phyloP scores from a whole-genome alignment of 2,113 vertebrate genomes.

The Anoura caudifer region DNA sequence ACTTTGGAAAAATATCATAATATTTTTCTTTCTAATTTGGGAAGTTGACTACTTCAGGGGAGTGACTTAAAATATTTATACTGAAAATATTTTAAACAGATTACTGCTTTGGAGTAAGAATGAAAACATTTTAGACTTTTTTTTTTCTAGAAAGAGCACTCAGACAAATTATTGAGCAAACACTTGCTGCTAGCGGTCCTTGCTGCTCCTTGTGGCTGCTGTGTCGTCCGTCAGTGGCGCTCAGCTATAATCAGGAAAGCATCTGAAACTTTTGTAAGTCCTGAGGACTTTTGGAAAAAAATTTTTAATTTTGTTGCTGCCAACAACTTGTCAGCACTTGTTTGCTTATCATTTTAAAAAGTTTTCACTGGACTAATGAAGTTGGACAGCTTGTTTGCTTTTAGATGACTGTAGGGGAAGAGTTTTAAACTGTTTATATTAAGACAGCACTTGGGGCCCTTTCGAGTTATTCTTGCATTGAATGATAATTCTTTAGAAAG shows the following conservation, averaged over 20 bases:
- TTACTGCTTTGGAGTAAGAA: not conserved
- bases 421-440: not conserved
- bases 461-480: not conserved
- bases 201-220: not conserved
- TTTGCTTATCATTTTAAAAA: not conserved
- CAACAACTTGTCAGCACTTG: not conserved
- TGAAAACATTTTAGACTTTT: not conserved
- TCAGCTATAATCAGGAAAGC: not conserved
- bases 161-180: not conserved
- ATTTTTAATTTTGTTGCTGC: not conserved
- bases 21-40: not conserved
- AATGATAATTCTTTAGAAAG: not conserved
- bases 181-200: not conserved
- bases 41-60: not conserved
- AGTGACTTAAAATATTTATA: not conserved
- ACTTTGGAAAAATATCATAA: not conserved
- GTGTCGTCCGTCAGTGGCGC: rapidly evolving
- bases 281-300: not conserved
- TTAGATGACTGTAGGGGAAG: not conserved
- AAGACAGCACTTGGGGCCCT: not conserved
- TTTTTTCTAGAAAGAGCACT: not conserved
- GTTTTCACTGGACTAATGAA: not conserved
- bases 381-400: not conserved
- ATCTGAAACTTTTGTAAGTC: not conserved
- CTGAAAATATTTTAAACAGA: not conserved